Evolutionary conservation across 2,797 vertebrate genomes (phyloP), one percentile per base, ranked within the genome.

Genomic region (Schizothorax lantsangensis): DNA sequence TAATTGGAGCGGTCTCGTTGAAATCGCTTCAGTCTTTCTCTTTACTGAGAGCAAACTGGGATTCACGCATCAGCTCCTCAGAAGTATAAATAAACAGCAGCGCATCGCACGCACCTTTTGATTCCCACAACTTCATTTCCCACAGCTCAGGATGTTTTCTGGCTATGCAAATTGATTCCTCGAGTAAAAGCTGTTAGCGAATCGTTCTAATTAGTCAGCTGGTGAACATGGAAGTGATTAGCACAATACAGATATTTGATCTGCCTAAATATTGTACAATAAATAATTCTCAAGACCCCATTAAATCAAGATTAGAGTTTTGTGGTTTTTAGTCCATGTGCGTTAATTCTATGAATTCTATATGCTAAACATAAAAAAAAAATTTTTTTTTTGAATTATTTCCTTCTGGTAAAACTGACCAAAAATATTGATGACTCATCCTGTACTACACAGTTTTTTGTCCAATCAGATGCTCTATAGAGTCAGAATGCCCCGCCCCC

Each of bases 11-110:
- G 10, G 43, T 33, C 38, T 54, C 15, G 14, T 69, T 64, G 40
- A 79, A 75, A 75, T 43, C 30, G 45, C 33, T 33, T 26, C 23
- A 40, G 80, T 71, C 11, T 6, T 15, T 68, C 84, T 77, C 52
- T 84, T 84, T 43, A 68, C 64, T 86, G 84, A 80, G 86, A 72
- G 83, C 77, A 80, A 83, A 83, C 62, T 23, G 83, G 26, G n/a
- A 33, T 47, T 84, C 54, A 84, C 26, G 54, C 82, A 84, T 75
- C 71, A 71, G 52, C 36, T 83, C n/a, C 52, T 83, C 81, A 47
- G 38, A 83, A 38, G 54, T 21, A 57, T 38, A 11, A 81, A 47
- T 40, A 72, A 73, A 83, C 69, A 43, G 10, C 69, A 1, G n/a
- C 23, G 9, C 8, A 2, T 72, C 21, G 5, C 66, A 57, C 19